Base-by-base conservation (phyloP, 2,888 invertebrate genomes). In the Trichopria drosophilae region DNA sequence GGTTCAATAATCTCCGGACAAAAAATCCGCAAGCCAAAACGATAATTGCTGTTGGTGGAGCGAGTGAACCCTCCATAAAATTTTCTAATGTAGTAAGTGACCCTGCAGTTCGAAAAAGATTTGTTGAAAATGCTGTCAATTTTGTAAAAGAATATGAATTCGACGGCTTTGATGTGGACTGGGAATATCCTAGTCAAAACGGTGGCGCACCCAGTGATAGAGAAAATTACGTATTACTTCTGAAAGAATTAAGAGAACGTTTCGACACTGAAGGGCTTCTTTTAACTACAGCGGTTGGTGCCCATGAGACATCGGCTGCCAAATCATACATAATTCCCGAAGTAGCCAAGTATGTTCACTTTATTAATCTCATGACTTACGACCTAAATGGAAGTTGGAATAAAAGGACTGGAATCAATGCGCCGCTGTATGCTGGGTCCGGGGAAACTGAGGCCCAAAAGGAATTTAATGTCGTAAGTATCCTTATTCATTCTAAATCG, bases 91-190 rank as follows among this genome's bases (percentile, higher is more conserved):
- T 31, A 3, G 24, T 42, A 12, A 12, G 24, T 13, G 26, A 32
- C 24, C 63, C 79, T 3, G 48, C 57, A 0, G 61, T 76, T 2
- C 77, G 84, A 20, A 69, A 73, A 3, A 76, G 71, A 34, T 86
- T 88, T 61, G 79, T 85, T 18, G 62, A 77, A 4, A 83, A 81
- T 46, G 80, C 81, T 1, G 63, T 83, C 0, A 62, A 72, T 0
- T 81, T 85, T 64, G 59, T 86, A 1, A 63, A 73, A 28, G 74
- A 76, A 3, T 76, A 85, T 62, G 78, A 78, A 1, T 88, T 88
- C 55, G 85, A 88, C 63, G 88, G 88, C 2, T 75, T 88, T 1
- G 87, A 88, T 63, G 37, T 88, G 0, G 87, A 88, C 66, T 88
- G 88, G 87, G 85, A 86, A 62, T 87, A 85, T 59, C 86, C 87